These are phyloP conservation scores for Napeogenes sylphis DNA, from an alignment of 2,888 invertebrate genomes.

Conservation along the genomic window DNA sequence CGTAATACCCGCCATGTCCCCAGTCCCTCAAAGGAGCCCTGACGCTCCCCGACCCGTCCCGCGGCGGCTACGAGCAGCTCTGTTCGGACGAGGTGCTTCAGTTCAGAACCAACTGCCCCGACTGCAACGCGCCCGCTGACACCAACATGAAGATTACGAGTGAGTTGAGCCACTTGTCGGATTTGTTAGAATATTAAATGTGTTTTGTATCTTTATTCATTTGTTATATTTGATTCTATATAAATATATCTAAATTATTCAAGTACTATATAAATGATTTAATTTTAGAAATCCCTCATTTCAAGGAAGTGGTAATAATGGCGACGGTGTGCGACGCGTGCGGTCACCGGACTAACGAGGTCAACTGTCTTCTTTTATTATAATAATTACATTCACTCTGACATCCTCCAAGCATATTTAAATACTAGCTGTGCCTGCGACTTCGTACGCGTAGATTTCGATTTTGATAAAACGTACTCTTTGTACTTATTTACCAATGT, in stretches of 20 bases:
- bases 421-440: too few relatives aligned
- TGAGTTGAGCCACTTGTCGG: slow-evolving; percentile 46
- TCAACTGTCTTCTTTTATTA: slow-evolving; percentile 28
- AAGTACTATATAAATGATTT: not conserved
- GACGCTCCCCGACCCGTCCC: slow-evolving; percentile 77
- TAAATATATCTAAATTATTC: too few relatives aligned
- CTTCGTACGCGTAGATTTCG: too few relatives aligned
- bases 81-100: slow-evolving; percentile 85
- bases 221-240: too few relatives aligned
- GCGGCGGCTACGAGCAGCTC: slow-evolving; percentile 81
- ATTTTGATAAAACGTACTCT: too few relatives aligned
- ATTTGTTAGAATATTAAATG: too few relatives aligned
- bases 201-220: too few relatives aligned
- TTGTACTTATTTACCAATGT: too few relatives aligned
- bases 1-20: not conserved
- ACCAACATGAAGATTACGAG: slow-evolving; percentile 97
- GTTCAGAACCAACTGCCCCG: slow-evolving; percentile 91
- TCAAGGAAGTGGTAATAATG: slow-evolving; percentile 99
- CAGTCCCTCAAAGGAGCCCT: slow-evolving; percentile 50
- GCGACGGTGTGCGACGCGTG: slow-evolving; percentile 94
- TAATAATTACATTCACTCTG: too few relatives aligned
- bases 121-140: slow-evolving; percentile 88
- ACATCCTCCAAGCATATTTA: too few relatives aligned
- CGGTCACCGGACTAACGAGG: slow-evolving; percentile 94
- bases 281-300: slow-evolving; percentile 87